Conservation (phyloP, 2,888 invertebrate genomes). For the Ornithoptera priamus region DNA sequence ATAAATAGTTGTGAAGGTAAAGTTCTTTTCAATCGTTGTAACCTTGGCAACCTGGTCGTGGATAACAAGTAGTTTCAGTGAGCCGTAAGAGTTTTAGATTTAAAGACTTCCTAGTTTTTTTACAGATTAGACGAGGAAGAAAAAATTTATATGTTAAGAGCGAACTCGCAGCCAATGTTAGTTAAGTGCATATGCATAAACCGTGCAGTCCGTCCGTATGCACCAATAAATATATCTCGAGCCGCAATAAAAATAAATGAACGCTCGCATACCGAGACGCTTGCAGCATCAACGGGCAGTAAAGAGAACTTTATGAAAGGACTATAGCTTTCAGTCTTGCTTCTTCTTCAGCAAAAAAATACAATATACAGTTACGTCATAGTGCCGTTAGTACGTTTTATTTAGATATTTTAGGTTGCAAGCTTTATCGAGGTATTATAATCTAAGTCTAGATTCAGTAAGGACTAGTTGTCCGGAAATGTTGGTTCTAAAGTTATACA, state of each 20-base stretch:
- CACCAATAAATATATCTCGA: constrained; percentile 11
- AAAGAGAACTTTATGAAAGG: neutral
- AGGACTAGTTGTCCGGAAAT: no score
- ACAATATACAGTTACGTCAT: constrained; percentile 23
- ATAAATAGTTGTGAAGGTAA: no score
- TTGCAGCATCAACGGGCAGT: neutral
- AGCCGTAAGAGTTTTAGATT: no score
- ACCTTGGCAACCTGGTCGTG: no score
- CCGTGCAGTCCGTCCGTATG: constrained; percentile 1
- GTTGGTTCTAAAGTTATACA: no score
- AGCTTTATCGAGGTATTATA: neutral
- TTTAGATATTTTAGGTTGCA: constrained; percentile 1
- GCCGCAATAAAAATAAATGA: constrained; percentile 20
- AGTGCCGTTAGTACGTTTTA: neutral
- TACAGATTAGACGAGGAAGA: no score
- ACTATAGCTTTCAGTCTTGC: neutral
- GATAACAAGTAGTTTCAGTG: no score
- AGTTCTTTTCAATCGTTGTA: no score
- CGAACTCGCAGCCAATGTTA: no score
- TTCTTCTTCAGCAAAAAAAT: neutral
- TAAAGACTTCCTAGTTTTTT: no score
- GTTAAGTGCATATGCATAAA: constrained; percentile 8
- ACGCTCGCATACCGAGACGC: constrained; percentile 2
- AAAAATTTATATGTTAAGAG: no score
- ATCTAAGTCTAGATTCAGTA: no score